These are phyloP conservation scores for Willisornis vidua DNA, from an alignment of 2,113 vertebrate genomes.

Conservation along the genomic window DNA sequence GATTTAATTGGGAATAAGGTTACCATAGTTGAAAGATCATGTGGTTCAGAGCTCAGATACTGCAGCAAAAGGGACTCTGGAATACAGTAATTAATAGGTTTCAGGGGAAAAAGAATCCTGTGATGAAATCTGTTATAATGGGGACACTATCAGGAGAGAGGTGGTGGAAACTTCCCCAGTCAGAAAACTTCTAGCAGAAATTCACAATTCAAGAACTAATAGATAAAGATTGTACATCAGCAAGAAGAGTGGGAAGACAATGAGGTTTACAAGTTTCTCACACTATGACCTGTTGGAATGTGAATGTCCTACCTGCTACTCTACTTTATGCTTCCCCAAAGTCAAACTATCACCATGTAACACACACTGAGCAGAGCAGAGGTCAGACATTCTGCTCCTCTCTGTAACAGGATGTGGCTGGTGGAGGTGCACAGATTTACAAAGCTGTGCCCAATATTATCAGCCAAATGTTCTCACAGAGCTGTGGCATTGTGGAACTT, in stretches of 20 bases:
- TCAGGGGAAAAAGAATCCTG: not conserved
- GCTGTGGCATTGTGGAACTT: not conserved
- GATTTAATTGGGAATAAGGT: not conserved
- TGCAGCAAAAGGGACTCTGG: not conserved
- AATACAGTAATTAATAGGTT: not conserved
- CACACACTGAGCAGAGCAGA: not conserved
- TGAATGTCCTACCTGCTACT: not conserved
- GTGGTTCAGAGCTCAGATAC: not conserved
- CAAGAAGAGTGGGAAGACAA: not conserved
- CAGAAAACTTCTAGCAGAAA: not conserved
- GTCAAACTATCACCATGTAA: not conserved
- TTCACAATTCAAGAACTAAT: not conserved
- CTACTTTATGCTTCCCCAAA: not conserved
- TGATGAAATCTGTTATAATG: not conserved
- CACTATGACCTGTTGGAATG: not conserved
- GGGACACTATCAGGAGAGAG: not conserved
- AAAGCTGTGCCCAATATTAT: not conserved
- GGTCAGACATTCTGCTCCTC: not conserved
- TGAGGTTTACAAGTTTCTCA: not conserved
- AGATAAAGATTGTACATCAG: not conserved
- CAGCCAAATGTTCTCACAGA: not conserved
- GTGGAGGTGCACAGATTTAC: conserved; percentile 23
- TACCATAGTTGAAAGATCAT: not conserved
- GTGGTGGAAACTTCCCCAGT: not conserved
- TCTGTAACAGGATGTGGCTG: not conserved